Evolutionary conservation across 1,140 invertebrate species (phyloP), one percentile per base, ranked within the genome.

Genomic region (Aphaenogaster rudis): DNA sequence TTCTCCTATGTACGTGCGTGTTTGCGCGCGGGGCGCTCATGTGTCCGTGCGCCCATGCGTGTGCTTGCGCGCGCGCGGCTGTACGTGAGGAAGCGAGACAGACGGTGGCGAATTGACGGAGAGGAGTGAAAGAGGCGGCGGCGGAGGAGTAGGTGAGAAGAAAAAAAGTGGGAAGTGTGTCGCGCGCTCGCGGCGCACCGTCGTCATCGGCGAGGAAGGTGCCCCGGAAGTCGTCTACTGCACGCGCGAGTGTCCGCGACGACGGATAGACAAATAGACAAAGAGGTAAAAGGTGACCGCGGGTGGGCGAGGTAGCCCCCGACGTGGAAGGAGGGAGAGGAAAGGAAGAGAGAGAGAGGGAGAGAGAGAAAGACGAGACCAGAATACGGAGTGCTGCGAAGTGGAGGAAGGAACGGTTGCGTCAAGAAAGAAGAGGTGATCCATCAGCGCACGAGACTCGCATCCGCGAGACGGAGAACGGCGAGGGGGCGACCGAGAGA

Each of bases 131-230:
- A 67, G 64, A 67, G 54, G 0, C 57, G 8, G 52, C 28, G 5
- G 72, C 11, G 39, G 59, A n/a, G 69, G 42, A 50, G 66, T 11
- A 45, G 8, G 28, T n/a, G 48, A 45, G 42, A 48, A 48, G 42
- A 48, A 48, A 82, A 87, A 76, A 85, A 84, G 71, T 67, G 71
- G 84, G 84, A 91, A 91, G 89, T 88, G 90, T 90, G 88, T 90
- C 86, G 89, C 52, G 67, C 74, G 64, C 59, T 63, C 79, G 79
- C 79, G 64, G 50, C 88, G 28, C 36, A 57, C 33, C 17, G 45
- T 52, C 80, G 67, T 82, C 80, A 48, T 57, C 57, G 81, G 39
- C 39, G 78, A 80, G 61, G 45, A 81, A 81, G 28, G 77, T 82
- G 72, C 71, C 63, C 80, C 69, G 86, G 67, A 88, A 88, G 80